Percentiles rank a stretch among this genome's conserved stretches.
Evolutionary conservation across 1,140 invertebrate species (phyloP).

Genomic region (Macrobrachium nipponense): DNA sequence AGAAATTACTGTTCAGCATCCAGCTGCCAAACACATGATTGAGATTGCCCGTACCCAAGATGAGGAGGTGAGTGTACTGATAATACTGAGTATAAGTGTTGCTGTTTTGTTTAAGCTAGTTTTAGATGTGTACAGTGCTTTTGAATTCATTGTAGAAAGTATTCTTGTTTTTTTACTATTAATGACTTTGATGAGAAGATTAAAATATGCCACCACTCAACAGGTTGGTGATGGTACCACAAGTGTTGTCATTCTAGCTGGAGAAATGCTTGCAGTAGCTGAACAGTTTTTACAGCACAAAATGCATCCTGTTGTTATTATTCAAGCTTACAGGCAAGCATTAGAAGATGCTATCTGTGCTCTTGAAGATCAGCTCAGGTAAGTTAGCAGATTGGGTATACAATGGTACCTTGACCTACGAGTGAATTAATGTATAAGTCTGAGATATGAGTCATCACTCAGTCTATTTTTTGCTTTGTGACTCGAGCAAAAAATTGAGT

Average conservation of each 20-base stretch:
- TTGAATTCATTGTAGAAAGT: too few relatives aligned
- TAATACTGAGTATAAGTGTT: too few relatives aligned
- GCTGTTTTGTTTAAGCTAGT: too few relatives aligned
- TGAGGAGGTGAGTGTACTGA: constrained; percentile 82
- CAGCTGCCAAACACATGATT: constrained; percentile 99
- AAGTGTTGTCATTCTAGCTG: constrained; percentile 97
- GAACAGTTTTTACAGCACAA: constrained; percentile 95
- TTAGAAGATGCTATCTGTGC: constrained; percentile 91
- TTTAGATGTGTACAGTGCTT: too few relatives aligned
- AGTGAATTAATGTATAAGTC: too few relatives aligned
- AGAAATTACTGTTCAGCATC: constrained; percentile 99
- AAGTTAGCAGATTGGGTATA: not conserved
- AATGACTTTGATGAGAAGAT: too few relatives aligned
- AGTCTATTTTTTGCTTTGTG: too few relatives aligned
- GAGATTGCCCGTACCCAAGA: constrained; percentile 99
- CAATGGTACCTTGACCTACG: too few relatives aligned
- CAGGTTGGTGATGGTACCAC: constrained; percentile 98
- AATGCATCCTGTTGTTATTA: constrained; percentile 98
- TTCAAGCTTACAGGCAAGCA: constrained; percentile 92
- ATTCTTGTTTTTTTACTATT: too few relatives aligned
- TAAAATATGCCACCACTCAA: not conserved
- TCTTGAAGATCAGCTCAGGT: constrained; percentile 82
- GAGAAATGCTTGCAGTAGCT: constrained; percentile 92
- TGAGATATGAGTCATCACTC: too few relatives aligned
- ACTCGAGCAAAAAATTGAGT: too few relatives aligned